Conservation (phyloP, 2,113 vertebrate species). For the Pachyramphus minor region DNA sequence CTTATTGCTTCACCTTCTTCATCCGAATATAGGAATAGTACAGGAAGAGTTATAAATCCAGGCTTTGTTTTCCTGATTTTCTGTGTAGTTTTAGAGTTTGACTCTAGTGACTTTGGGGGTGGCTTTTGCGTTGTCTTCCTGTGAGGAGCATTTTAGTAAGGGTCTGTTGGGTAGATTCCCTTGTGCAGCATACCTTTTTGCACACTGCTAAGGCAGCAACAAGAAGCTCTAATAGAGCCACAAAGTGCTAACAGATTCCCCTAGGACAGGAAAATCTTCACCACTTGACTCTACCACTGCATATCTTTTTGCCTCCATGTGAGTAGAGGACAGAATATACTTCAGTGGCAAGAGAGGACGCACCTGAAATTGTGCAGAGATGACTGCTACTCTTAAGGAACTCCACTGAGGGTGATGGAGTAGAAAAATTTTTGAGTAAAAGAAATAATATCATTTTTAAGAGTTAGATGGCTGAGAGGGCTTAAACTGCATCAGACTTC, state of each 20-base stretch:
- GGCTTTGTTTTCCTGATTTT: background rate
- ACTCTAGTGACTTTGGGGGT: constrained; percentile 17
- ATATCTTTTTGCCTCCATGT: background rate
- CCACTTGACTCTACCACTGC: background rate
- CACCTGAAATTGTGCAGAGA: background rate
- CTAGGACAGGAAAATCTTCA: background rate
- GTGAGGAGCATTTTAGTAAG: background rate
- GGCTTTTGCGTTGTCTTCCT: background rate
- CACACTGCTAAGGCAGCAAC: constrained; percentile 19
- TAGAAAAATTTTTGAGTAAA: background rate
- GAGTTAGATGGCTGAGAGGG: background rate
- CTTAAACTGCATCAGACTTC: background rate
- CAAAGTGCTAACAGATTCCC: background rate
- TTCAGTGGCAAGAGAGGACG: background rate
- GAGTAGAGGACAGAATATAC: background rate
- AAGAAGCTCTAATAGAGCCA: background rate
- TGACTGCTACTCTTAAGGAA: background rate
- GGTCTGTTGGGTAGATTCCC: background rate
- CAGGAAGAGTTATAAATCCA: background rate
- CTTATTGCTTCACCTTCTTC: constrained; percentile 34
- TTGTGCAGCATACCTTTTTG: constrained; percentile 6
- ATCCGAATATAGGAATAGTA: background rate
- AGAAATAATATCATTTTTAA: background rate
- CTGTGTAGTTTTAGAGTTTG: background rate
- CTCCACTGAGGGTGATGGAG: background rate